A percentile compares a stretch with the other conserved stretches of the same genome.
These are phyloP conservation scores for Nasonia giraulti DNA, from an alignment of 1,140 invertebrate species.

Conservation along the genomic window DNA sequence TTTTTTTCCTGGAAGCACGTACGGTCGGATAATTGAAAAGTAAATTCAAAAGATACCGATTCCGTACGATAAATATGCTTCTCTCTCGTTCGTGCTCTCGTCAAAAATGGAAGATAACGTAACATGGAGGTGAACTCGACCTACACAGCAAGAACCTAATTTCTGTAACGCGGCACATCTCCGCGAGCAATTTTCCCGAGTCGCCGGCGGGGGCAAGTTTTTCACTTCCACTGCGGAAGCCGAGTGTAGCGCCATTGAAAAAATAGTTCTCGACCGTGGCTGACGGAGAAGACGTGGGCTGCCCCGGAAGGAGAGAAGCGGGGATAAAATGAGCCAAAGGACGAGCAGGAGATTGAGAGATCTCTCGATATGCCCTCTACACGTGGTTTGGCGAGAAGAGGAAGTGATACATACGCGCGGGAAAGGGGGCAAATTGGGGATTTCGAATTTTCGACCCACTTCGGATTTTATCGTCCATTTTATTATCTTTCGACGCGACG, in stretches of 20 bases:
- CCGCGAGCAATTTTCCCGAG: no score
- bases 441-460: not conserved
- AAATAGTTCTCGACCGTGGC: not conserved
- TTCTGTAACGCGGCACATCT: no score
- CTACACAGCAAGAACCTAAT: no score
- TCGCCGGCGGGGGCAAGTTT: no score
- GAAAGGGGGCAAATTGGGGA: not conserved
- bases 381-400: not conserved
- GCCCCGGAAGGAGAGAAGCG: not conserved
- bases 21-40: no score
- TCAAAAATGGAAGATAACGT: not conserved
- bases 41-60: no score
- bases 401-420: not conserved
- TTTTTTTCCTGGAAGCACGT: no score
- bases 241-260: slow-evolving; percentile 3
- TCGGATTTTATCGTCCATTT: not conserved
- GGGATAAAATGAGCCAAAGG: not conserved
- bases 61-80: no score
- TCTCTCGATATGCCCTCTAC: not conserved
- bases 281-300: not conserved
- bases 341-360: slow-evolving; percentile 7
- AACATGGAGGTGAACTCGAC: not conserved
- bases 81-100: no score
- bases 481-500: not conserved
- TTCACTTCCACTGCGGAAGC: no score